phyloP scores from a whole-genome alignment of 2,888 invertebrate genomes.

The Netelia fuscicornis region DNA sequence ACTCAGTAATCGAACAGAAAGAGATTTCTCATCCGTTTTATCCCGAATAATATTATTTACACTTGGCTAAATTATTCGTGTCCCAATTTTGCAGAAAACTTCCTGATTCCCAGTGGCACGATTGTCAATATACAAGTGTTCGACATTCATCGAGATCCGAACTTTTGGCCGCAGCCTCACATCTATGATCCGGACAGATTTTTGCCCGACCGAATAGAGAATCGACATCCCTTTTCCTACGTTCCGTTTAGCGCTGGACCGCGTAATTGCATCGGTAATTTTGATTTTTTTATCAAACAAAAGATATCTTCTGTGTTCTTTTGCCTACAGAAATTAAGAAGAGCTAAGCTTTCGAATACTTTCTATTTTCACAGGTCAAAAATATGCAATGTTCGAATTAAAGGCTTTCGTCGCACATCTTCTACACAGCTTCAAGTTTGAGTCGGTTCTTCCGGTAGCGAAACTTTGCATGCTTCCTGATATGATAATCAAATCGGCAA shows the following conservation, averaged over 20 bases:
- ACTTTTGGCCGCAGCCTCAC: conserved; percentile 88
- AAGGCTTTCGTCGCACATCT: conserved; percentile 66
- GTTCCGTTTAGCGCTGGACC: conserved; percentile 90
- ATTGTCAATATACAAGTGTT: conserved; percentile 87
- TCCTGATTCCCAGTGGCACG: conserved; percentile 85
- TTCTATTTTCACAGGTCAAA: conserved; percentile 85
- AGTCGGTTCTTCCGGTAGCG: conserved; percentile 60
- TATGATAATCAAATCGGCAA: conserved; percentile 48
- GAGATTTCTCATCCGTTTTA: not conserved
- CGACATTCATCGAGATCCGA: conserved; percentile 88
- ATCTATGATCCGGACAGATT: conserved; percentile 90
- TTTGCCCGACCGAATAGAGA: conserved; percentile 85
- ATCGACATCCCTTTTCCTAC: conserved; percentile 88
- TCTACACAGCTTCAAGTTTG: conserved; percentile 70
- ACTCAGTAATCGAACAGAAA: conserved; percentile 63
- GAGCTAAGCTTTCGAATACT: not conserved
- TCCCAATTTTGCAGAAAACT: conserved; percentile 82
- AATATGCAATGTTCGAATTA: conserved; percentile 71
- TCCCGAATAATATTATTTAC: not conserved
- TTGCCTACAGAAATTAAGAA: not conserved
- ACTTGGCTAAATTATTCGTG: not conserved
- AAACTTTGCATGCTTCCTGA: conserved; percentile 59
- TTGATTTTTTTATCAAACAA: not conserved
- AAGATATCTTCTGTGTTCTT: not conserved
- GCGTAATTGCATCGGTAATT: conserved; percentile 88